Base-by-base conservation (phyloP, 2,888 invertebrate species). In the Himalopsyche kuldschensis region DNA sequence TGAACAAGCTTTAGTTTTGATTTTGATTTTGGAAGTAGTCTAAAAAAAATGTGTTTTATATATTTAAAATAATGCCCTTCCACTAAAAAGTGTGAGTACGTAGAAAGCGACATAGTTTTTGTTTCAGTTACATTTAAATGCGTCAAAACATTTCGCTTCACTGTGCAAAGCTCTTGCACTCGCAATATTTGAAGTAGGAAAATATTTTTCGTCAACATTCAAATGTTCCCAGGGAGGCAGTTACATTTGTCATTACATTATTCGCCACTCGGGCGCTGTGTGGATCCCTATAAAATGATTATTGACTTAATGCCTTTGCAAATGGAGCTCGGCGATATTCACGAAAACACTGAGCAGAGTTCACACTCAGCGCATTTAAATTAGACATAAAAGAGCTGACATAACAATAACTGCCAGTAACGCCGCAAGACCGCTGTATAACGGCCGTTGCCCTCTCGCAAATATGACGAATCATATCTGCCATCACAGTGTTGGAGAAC, bases 381-480 rank as follows among this genome's bases (percentile, higher is more conserved):
- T 46, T 48, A 78, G 30, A 78, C 30, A 78, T 78, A 76, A 76
- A 78, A 30, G 48, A 48, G 27, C 76, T 20, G 35, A 77, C 75
- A 47, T 47, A 81, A 81, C 75, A 76, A 75, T 46, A 32, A 81
- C 75, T 46, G 80, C 20, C 75, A 35, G 75, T 75, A 48, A 75
- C 80, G 75, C 46, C 75, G 75, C 27, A 20, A 20, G 80, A 47
- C 75, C 46, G 55, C 20, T 6, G 80, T 41, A 47, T 81, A 81
- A 81, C 76, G 80, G 46, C 75, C 48, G 76, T 81, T 46, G 31
- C 47, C 80, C 75, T 17, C 30, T 30, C 47, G 76, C 75, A 24
- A 75, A 75, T 81, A 81, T 81, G 80, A 81, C 76, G 80, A 47
- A 76, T 81, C 80, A 17, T 77, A 32, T 35, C 75, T 75, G 75